Percentiles rank a stretch among this genome's conserved stretches.
Evolutionary conservation across 2,797 vertebrate species (phyloP).

Genomic region (Brachyrhaphis roseni): DNA sequence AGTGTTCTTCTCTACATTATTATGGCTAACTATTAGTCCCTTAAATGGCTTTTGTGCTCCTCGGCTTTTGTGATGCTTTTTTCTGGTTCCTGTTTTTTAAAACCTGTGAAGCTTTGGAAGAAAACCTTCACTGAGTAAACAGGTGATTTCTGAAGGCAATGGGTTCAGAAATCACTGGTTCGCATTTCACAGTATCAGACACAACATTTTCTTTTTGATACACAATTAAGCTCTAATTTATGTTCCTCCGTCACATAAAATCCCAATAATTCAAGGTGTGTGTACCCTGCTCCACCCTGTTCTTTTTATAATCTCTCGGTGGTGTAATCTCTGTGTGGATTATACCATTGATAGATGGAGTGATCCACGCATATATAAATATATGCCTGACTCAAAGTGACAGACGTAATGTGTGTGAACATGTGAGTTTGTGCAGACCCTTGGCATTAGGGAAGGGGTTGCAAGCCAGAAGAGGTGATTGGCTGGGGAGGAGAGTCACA

Average conservation of each 20-base stretch:
- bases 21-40: not conserved
- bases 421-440: conserved; percentile 13
- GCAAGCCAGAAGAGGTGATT: conserved; percentile 57
- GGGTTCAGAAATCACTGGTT: not conserved
- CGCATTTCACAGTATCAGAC: not conserved
- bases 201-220: not conserved
- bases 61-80: not conserved
- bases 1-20: not conserved
- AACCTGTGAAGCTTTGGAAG: not conserved
- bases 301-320: not conserved
- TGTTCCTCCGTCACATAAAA: not conserved
- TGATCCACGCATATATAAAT: not conserved
- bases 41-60: not conserved
- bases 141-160: not conserved
- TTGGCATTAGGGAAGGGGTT: conserved; percentile 20
- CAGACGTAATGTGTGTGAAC: conserved; percentile 8
- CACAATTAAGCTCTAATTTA: not conserved
- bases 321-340: not conserved
- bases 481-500: conserved; percentile 61
- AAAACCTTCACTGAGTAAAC: not conserved
- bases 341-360: not conserved
- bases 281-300: not conserved
- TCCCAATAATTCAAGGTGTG: not conserved
- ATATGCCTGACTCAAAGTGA: conserved; percentile 5
- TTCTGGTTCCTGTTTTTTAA: not conserved